These are phyloP conservation scores for Diarsia brunnea DNA, from an alignment of 2,888 invertebrate genomes.

Conservation along the genomic window DNA sequence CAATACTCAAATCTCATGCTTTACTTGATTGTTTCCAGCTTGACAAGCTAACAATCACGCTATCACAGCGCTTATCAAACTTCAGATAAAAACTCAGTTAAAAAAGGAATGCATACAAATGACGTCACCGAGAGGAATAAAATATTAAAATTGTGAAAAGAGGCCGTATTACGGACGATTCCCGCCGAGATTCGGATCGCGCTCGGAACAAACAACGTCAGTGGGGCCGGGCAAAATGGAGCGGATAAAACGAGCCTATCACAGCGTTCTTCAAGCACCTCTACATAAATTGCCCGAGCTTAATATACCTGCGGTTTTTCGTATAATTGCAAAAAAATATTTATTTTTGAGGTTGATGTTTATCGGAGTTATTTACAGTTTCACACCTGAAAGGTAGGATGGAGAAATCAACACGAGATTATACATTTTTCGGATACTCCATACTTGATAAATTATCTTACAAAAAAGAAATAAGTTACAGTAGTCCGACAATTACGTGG, in stretches of 20 bases:
- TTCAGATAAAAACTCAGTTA: slow-evolving; percentile 21
- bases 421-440: background rate
- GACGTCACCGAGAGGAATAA: slow-evolving; percentile 59
- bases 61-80: slow-evolving; percentile 25
- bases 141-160: slow-evolving; percentile 67
- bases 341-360: background rate
- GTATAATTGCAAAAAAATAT: slow-evolving; percentile 40
- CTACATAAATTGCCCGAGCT: slow-evolving; percentile 63
- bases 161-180: slow-evolving; percentile 61
- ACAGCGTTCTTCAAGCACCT: slow-evolving; percentile 61
- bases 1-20: background rate
- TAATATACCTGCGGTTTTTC: slow-evolving; percentile 51
- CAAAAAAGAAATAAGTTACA: background rate
- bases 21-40: background rate
- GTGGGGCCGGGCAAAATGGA: slow-evolving; percentile 65
- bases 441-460: background rate
- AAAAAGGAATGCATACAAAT: slow-evolving; percentile 57
- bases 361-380: slow-evolving; percentile 1
- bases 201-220: slow-evolving; percentile 67
- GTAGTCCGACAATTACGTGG: background rate
- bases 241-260: slow-evolving; percentile 67
- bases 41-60: slow-evolving; percentile 18
- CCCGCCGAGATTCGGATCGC: slow-evolving; percentile 64
- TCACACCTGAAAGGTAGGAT: background rate
- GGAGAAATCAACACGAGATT: no score